phyloP scores from a whole-genome alignment of 2,797 vertebrate genomes.

The Botia almorhae region DNA sequence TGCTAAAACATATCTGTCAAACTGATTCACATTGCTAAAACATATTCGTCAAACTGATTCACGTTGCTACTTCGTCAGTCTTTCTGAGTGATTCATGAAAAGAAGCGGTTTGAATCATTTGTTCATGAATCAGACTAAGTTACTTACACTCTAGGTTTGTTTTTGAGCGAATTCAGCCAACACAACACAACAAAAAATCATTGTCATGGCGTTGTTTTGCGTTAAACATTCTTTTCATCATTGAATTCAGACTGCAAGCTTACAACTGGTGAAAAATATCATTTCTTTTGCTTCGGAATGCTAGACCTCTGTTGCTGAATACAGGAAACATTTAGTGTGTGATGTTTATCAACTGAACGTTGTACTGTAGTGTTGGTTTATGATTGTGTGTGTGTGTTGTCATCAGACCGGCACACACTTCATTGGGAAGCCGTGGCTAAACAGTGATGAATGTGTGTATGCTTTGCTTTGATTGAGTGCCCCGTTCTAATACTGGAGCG shows the following conservation, averaged over 20 bases:
- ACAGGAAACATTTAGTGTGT: neutral
- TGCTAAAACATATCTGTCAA: no score
- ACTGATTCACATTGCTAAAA: no score
- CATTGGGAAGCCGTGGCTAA: slow-evolving; percentile 24
- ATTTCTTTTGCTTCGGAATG: neutral
- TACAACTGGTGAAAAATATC: neutral
- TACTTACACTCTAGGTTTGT: neutral
- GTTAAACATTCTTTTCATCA: neutral
- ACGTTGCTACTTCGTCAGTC: no score
- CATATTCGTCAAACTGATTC: no score
- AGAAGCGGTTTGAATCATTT: neutral
- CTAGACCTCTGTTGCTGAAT: neutral
- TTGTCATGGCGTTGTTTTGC: neutral
- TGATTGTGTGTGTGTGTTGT: neutral
- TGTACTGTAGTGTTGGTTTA: neutral
- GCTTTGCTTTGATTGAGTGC: slow-evolving; percentile 45
- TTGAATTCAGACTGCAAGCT: neutral
- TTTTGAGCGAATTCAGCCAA: neutral
- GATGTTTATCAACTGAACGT: slow-evolving; percentile 18
- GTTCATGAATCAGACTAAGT: neutral
- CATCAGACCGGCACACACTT: slow-evolving; percentile 20
- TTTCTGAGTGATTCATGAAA: neutral
- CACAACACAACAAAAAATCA: neutral
- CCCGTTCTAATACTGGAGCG: neutral
- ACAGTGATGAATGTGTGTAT: slow-evolving; percentile 50